Base-by-base conservation (phyloP, 2,888 invertebrate species). In the Actias luna region DNA sequence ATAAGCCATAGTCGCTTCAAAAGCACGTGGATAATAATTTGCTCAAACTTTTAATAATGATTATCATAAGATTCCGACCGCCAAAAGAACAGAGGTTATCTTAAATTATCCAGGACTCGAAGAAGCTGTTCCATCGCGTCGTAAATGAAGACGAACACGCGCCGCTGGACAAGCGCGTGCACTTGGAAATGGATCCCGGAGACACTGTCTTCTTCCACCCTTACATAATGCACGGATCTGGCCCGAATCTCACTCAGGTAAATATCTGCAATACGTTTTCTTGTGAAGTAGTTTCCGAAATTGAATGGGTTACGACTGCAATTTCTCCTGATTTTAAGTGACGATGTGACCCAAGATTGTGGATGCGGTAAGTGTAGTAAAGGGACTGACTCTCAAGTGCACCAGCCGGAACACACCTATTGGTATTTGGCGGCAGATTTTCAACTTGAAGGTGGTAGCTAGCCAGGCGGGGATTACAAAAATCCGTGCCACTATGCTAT, bases 171-270 rank as follows among this genome's bases (percentile, higher is more conserved):
- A 50, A 55, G 25, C 59, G 68, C 4, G 58, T 69, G 0, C 59
- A 71, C 27, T 35, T 71, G 22, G 70, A 68, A 58, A 68, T 71
- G 70, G 58, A 64, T 31, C 70, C 70, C 0, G 70, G 70, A 27
- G 70, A 71, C 52, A 71, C 70, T 0, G 67, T 71, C n/a, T 61
- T 71, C 55, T 69, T 71, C 62, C 84, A 97, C 86, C 97, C 98
- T 0, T 78, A 95, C 25, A 80, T 98, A 18, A 93, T 98, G 57
- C 98, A 98, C 79, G 98, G 98, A 4, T 97, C 97, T 0, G 96
- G 97, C 12, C 94, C 95, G 36, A 98, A 98, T 82, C 83, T 85
- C n/a, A 95, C 97, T 0, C 89, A 94, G 76, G 95, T 95, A 64
- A 50, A n/a, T n/a, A n/a, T n/a, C 12, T 42, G 18, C 18, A 18